Base-by-base conservation (phyloP, 2,113 vertebrate genomes). In the Chlamydotis undulata region DNA sequence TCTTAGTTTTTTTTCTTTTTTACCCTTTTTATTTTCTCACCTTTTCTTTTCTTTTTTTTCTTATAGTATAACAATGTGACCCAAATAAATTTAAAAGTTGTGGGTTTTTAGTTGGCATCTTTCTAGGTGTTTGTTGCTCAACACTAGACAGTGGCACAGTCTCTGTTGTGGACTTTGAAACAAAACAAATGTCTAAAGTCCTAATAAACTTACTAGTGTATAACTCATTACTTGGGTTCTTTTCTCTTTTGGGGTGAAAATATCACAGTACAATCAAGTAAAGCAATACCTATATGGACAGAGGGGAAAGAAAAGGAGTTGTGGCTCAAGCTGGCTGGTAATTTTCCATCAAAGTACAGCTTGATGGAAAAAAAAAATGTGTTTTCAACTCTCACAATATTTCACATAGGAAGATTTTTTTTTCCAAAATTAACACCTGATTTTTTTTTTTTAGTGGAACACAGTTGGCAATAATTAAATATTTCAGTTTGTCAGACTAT, bases 71-170 rank as follows among this genome's bases (percentile, higher is more conserved):
- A 49, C 10, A 33, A 50, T 61, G 3, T 47, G 25, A 4, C 9
- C 6, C 17, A 28, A 52, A 28, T n/a, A 65, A 41, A 49, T 45
- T 26, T 45, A 29, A 70, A 29, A 70, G 2, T 56, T 67, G 9
- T 22, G 15, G 2, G 0, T 0, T 15, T 90, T 87, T 63, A 63
- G 14, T 3, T 59, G 31, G 1, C 35, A 50, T 43, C 8, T 55
- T 37, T 76, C 10, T 26, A 71, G 4, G 2, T 28, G 5, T 50
- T 59, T 70, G 3, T 19, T 61, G 9, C 23, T 81, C 19, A 75
- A 6, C 13, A 56, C 6, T 31, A 10, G 12, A 19, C 19, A 53
- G 57, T 43, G 14, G 6, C 5, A 2, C 14, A 35, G 7, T 64
- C 4, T 55, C 14, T 56, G 17, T 12, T 12, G 2, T 24, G 12